Base-by-base conservation (phyloP, 64 coral and sea anemone species). In the Actinia tenebrosa region DNA sequence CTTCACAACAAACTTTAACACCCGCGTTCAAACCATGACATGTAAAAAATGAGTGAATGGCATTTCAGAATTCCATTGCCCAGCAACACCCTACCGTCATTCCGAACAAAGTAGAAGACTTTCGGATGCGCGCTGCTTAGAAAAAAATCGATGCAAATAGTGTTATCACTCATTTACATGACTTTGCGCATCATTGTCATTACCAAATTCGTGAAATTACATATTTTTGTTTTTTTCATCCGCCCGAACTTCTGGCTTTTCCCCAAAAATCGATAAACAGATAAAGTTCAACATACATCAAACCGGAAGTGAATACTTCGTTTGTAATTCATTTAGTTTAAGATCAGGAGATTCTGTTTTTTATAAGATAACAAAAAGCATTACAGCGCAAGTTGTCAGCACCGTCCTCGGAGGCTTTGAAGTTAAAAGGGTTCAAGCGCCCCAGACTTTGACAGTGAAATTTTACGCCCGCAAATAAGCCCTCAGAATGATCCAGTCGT, bases 321-420 rank as follows among this genome's bases (percentile, higher is more conserved):
- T 75, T 75, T 75, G 69, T 42, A 75, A 27, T 75, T 75, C 69
- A 75, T 75, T 75, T 30, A 30, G 13, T 75, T 42, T 66, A 23
- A 66, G n/a, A 66, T 66, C 63, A n/a, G 20, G 11, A 75, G 69
- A 75, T 75, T 18, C 69, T 75, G 69, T 42, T 13, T 75, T 75
- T 75, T n/a, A 75, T 43, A 75, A 75, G 69, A 75, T 75, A 75
- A 75, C 69, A 75, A 20, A 10, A 66, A 66, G 69, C 25, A 75
- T 75, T 75, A 75, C 69, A 75, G 22, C 69, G 69, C 69, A 66
- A 4, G 23, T 75, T 75, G 69, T 75, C 69, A 75, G 11, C 69
- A 26, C 69, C 69, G 25, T 75, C 69, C 2, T 42, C 69, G 69
- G 69, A 75, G 25, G n/a, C 69, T 75, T 75, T 75, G 69, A 75